Evolutionary conservation across 2,888 invertebrate species (phyloP), one percentile per base, ranked within the genome.

Genomic region (Erebia aethiops): DNA sequence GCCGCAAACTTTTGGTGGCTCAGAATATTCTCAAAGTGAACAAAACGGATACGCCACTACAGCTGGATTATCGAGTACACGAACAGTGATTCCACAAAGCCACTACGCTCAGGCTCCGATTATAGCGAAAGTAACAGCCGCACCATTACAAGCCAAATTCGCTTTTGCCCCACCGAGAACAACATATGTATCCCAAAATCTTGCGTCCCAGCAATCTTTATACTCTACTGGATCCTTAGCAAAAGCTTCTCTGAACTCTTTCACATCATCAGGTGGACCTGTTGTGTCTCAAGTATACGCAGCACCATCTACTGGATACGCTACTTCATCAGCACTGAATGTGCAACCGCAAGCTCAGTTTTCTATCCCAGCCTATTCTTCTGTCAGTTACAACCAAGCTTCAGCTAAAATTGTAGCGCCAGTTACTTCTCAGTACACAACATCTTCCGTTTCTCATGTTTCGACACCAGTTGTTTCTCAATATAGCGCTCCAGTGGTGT

Each of bases 41-140:
- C 87, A 87, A 18, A 94, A 95, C 71, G 94, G 95, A 75, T 94
- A 95, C 72, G 88, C 93, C 9, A 94, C 94, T 46, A 89, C 94
- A 14, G 92, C 94, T 5, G 94, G 93, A 8, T 87, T 94, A 0
- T 94, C 95, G 8, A 66, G 10, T 41, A 79, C 79, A 41, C 86
- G 84, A 79, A 91, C 90, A 26, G 85, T 92, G n/a, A 87, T 83
- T 35, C 92, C 93, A 0, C 81, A 81, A 71, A 87, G 88, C 26
- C 91, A 92, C 8, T 94, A 93, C 74, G 92, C 92, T 35, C 92
- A 93, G 80, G 93, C 93, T n/a, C 93, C 94, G n/a, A 92, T 93
- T 67, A 84, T 93, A 75, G 85, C 94, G 35, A 90, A 94, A 88
- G 85, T 92, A 71, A 88, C 94, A 18, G 87, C 93, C 67, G 87